phyloP scores from a whole-genome alignment of 2,113 vertebrate species.

The Leucopternis melanops region DNA sequence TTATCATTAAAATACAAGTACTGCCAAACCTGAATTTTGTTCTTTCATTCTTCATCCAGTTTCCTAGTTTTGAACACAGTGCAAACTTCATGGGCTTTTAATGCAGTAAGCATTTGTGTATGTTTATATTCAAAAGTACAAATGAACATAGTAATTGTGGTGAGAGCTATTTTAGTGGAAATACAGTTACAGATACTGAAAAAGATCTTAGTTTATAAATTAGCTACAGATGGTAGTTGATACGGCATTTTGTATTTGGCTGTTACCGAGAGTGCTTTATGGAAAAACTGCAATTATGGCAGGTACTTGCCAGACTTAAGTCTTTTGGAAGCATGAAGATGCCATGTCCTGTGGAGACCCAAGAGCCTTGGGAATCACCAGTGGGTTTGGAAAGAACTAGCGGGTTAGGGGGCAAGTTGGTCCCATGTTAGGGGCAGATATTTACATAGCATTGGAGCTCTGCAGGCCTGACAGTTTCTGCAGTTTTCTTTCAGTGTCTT shows the following conservation, averaged over 20 bases:
- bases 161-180: not conserved
- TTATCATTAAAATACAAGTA: not conserved
- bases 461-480: not conserved
- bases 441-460: not conserved
- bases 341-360: not conserved
- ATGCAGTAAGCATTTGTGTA: not conserved
- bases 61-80: not conserved
- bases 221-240: not conserved
- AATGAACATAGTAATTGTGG: not conserved
- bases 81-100: not conserved
- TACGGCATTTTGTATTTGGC: not conserved
- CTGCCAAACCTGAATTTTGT: not conserved
- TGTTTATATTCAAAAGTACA: not conserved
- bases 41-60: not conserved
- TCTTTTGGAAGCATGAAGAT: not conserved
- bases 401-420: not conserved
- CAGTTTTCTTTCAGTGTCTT: not conserved
- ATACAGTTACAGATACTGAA: not conserved
- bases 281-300: not conserved
- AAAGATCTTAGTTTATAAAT: not conserved
- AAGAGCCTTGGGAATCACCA: not conserved
- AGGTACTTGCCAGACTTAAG: not conserved
- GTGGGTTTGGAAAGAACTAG: not conserved
- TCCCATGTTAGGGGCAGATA: fast-evolving
- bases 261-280: not conserved